Evolutionary conservation across 2,888 invertebrate genomes (phyloP), one percentile per base, ranked within the genome.

Genomic region (Noctua pronuba): DNA sequence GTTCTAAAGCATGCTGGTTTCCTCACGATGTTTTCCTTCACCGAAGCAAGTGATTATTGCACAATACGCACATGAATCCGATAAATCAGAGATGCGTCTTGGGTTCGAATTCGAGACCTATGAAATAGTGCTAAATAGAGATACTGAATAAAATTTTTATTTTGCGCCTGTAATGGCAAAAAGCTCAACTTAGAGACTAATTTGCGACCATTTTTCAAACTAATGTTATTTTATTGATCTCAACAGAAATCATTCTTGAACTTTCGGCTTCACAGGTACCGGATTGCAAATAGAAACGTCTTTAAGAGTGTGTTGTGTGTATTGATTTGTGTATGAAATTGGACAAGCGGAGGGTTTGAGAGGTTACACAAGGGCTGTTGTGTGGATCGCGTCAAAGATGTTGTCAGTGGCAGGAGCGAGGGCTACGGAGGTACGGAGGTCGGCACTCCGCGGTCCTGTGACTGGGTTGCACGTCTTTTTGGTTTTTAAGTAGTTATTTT

Each of bases 371-470:
- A 94, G 93, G 94, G 94, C 93, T 92, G 92, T 92, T 93, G 90
- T 91, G 89, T 88, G 86, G 91, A 91, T 92, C 92, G 91, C 93
- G 92, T 94, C 93, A 94, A 94, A 94, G 93, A 91, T 92, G 93
- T 92, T 96, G 96, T 96, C 96, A 95, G 91, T 86, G 90, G 88
- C 96, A 96, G 95, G 92, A 92, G 88, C 90, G 91, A 92, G 92
- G 93, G 94, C 90, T 90, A 92, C 94, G 93, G 93, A 94, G 94
- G 94, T 90, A 92, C 94, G 93, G 93, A 94, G 93, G 92, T 91
- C 92, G 90, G 62, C 90, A 88, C 90, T 88, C 90, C 88, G 88
- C 88, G 88, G 88, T 90, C 92, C 92, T 86, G 86, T 88, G 87
- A 88, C 21, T 88, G 91, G 88, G 83, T 79, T 83, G 71, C 86